Base-by-base conservation (phyloP, 2,113 vertebrate genomes). In the Periophthalmus modestus region DNA sequence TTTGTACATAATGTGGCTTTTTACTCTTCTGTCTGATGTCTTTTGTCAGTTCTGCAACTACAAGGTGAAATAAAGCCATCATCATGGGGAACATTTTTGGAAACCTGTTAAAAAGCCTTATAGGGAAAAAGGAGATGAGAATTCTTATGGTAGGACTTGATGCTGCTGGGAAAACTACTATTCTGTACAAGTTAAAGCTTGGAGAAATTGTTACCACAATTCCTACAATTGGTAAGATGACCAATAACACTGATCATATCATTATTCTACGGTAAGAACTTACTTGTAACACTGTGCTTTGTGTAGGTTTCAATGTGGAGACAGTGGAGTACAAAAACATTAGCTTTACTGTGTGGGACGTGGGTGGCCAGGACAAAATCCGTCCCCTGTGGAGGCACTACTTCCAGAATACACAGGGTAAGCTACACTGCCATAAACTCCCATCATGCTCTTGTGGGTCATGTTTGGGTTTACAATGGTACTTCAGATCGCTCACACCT, bases 261-360 rank as follows among this genome's bases (percentile, higher is more conserved):
- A 33, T 15, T 3, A 48, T 34, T 15, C 2, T 16, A 0, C 5
- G 48, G 24, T 33, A 12, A 48, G 19, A 24, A 34, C 21, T 69
- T 46, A 0, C 52, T 2, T 63, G n/a, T 52, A 47, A 23, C 24
- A 59, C 71, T 75, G 50, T 74, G 57, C 48, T 39, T 13, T 63
- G 65, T 79, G 66, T 89, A 98, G 96, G 96, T 4, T 98, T 99
- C 89, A 98, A 98, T 0, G 97, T 98, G 46, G 97, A 98, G 89
- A 99, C 97, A 0, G 96, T 98, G 82, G 97, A 98, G 66, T 98
- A 98, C 93, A 99, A 98, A 94, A 98, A 98, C 90, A 98, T 99
- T 91, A 98, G 96, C 92, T 99, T 99, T 89, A 98, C 97, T 0
- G 97, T 98, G 76, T 99, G 97, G 97, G 97, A 99, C 0, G 97